A percentile compares a stretch with the other conserved stretches of the same genome.
Conservation (phyloP, 2,797 vertebrate genomes). For the Brachyrhaphis roseni region DNA sequence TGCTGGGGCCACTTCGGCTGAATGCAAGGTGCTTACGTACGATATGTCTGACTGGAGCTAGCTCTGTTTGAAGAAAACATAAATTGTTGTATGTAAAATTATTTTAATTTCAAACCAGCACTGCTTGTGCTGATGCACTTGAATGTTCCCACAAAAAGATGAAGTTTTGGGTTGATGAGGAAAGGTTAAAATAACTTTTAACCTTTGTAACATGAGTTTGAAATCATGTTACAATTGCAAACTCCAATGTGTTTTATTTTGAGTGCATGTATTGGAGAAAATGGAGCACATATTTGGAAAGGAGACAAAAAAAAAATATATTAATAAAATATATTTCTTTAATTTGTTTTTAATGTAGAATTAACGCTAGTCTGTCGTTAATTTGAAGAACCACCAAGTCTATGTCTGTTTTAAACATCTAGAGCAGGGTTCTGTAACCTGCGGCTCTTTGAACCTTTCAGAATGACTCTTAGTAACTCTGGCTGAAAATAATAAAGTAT, state of each 20-base stretch:
- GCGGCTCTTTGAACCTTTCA: neutral
- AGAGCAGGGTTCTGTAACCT: neutral
- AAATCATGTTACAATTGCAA: neutral
- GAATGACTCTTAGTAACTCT: neutral
- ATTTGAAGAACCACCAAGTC: neutral
- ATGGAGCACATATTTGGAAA: neutral
- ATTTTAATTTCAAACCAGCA: neutral
- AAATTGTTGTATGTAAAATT: neutral
- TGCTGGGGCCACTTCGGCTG: conserved; percentile 87
- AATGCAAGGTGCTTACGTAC: conserved; percentile 79
- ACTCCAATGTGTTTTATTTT: neutral
- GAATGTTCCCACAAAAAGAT: neutral
- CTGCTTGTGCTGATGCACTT: neutral
- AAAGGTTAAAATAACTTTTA: too few species aligned
- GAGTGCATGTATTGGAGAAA: neutral
- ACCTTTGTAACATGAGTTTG: too few species aligned
- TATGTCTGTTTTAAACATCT: neutral
- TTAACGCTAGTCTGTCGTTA: neutral
- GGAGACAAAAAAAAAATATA: neutral
- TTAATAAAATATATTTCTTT: too few species aligned
- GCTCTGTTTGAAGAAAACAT: neutral
- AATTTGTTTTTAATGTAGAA: neutral
- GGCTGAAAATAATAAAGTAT: neutral
- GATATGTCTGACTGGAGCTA: neutral
- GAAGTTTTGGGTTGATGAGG: neutral